phyloP scores from a whole-genome alignment of 2,113 vertebrate genomes.

The Rhinogobius similis region DNA sequence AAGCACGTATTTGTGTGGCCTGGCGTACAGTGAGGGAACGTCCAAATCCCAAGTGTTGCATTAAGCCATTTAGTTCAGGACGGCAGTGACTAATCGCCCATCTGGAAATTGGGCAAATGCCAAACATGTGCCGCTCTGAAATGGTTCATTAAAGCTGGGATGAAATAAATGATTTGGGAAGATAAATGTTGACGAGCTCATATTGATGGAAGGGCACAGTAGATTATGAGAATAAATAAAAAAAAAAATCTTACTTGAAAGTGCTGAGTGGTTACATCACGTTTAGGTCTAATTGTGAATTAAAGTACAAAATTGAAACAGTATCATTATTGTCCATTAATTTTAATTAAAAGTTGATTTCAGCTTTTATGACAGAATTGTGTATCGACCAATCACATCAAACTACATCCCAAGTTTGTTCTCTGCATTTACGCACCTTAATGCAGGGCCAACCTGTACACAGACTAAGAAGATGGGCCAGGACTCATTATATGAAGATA shows the following conservation, averaged over 20 bases:
- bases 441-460: too few species aligned
- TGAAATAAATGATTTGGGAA: constrained; percentile 4
- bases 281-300: background rate
- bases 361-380: too few species aligned
- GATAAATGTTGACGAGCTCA: constrained; percentile 4
- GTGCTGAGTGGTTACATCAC: background rate
- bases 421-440: too few species aligned
- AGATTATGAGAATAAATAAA: constrained; percentile 1
- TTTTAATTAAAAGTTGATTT: too few species aligned
- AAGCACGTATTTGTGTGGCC: background rate
- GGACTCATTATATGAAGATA: too few species aligned
- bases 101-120: constrained; percentile 12
- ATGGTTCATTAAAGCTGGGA: constrained; percentile 4
- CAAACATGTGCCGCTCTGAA: constrained; percentile 1
- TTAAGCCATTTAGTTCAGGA: constrained; percentile 19
- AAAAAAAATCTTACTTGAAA: background rate
- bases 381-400: too few species aligned
- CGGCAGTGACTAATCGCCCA: constrained; percentile 6
- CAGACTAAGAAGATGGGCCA: too few species aligned
- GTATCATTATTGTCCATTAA: background rate
- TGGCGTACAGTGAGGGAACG: background rate
- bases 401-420: too few species aligned
- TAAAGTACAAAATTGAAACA: background rate
- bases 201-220: constrained; percentile 3
- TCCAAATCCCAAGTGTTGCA: constrained; percentile 6